A percentile compares a stretch with the other conserved stretches of the same genome.
These are phyloP conservation scores for Chrysodeixis includens DNA, from an alignment of 2,888 invertebrate species.

Conservation along the genomic window DNA sequence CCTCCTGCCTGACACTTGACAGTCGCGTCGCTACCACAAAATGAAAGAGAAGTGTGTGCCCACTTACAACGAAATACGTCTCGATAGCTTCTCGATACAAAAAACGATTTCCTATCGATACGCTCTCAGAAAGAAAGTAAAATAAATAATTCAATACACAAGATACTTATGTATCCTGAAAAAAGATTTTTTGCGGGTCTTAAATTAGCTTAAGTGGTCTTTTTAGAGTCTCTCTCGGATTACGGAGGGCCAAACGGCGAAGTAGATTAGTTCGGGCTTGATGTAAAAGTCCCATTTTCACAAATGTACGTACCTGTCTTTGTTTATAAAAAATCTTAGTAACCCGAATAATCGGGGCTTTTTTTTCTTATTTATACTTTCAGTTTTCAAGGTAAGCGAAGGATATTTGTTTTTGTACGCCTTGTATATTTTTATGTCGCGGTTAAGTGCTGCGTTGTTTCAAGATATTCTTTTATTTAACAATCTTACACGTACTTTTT, in stretches of 20 bases:
- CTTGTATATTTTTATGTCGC: not conserved
- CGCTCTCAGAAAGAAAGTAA: constrained; percentile 25
- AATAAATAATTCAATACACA: constrained; percentile 57
- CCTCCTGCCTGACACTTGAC: not conserved
- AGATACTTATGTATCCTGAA: constrained; percentile 34
- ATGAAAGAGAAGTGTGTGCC: not conserved
- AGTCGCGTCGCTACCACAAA: not conserved
- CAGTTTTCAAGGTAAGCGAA: not conserved
- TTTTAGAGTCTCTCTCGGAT: constrained; percentile 48
- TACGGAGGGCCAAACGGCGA: constrained; percentile 39
- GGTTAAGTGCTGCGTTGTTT: not conserved
- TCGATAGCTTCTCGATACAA: constrained; percentile 37
- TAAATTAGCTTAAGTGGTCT: constrained; percentile 58
- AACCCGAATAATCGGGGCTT: not conserved
- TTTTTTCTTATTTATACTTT: constrained; percentile 1
- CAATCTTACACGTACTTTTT: not conserved
- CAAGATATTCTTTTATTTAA: constrained; percentile 1
- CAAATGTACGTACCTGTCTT: constrained; percentile 38
- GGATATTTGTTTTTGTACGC: not conserved
- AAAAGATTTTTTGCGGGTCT: constrained; percentile 46
- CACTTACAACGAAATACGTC: constrained; percentile 12
- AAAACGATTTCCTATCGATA: constrained; percentile 50
- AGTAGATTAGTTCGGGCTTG: constrained; percentile 43
- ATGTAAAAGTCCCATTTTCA: constrained; percentile 41
- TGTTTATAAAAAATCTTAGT: constrained; percentile 36